Percentiles rank a stretch among this genome's conserved stretches.
Evolutionary conservation across 1,140 invertebrate genomes (phyloP).

Genomic region (Platyura marginata): DNA sequence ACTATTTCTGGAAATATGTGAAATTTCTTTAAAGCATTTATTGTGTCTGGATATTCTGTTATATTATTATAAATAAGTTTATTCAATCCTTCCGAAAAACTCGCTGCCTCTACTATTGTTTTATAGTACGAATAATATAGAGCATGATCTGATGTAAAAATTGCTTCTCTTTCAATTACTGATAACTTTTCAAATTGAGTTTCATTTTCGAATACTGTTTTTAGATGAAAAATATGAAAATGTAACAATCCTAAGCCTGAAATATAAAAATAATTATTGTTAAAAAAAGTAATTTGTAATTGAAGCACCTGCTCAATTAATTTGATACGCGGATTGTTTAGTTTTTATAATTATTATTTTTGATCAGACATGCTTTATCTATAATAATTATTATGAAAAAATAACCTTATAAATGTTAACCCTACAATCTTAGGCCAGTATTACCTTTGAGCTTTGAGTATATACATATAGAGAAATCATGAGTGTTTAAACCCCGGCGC

Average conservation of each 20-base stretch:
- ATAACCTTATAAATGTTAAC: no score
- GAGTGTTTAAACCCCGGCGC: no score
- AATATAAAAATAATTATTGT: background rate
- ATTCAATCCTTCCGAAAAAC: slow-evolving; percentile 18
- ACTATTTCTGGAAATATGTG: slow-evolving; percentile 19
- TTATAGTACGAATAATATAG: slow-evolving; percentile 23
- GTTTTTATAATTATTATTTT: no score
- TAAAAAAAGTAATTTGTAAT: no score
- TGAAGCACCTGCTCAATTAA: no score
- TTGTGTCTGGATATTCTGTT: slow-evolving; percentile 19
- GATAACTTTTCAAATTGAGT: background rate
- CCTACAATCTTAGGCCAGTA: no score
- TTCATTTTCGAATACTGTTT: background rate
- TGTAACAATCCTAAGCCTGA: background rate
- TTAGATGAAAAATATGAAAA: background rate
- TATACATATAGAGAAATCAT: no score
- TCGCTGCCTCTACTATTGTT: slow-evolving; percentile 14
- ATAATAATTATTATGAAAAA: no score
- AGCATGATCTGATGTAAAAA: slow-evolving; percentile 18
- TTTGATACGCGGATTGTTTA: no score
- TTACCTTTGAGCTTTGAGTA: no score
- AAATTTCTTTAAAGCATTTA: slow-evolving; percentile 19
- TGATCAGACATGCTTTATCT: no score
- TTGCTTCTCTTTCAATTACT: slow-evolving; percentile 9
- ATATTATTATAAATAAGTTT: slow-evolving; percentile 16